phyloP scores from a whole-genome alignment of 2,113 vertebrate species.

The Heteronetta atricapilla region DNA sequence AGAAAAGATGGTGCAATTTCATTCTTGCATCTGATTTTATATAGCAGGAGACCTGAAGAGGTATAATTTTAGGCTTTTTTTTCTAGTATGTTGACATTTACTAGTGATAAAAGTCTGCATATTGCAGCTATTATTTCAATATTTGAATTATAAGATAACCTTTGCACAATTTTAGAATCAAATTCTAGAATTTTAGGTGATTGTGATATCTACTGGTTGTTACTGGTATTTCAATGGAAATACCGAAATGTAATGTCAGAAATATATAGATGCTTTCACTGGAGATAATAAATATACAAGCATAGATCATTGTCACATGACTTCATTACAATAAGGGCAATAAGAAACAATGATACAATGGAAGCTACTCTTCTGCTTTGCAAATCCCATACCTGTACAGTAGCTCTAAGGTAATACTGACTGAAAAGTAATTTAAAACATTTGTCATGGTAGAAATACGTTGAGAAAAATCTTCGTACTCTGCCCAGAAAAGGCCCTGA shows the following conservation, averaged over 20 bases:
- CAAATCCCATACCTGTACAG: background rate
- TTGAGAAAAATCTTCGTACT: background rate
- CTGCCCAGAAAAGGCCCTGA: background rate
- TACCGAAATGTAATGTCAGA: background rate
- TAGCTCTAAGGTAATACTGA: background rate
- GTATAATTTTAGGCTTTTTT: background rate
- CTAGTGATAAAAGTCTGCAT: background rate
- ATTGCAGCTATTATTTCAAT: background rate
- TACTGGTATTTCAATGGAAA: background rate
- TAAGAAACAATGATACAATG: background rate
- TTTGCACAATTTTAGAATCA: background rate
- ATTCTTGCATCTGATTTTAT: constrained; percentile 30
- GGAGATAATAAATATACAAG: background rate
- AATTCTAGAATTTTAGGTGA: background rate
- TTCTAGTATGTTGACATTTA: constrained; percentile 1
- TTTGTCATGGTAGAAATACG: background rate
- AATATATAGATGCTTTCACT: background rate
- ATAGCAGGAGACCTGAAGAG: background rate
- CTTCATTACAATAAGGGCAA: background rate
- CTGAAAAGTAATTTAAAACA: background rate
- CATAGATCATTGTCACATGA: background rate
- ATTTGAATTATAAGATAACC: background rate
- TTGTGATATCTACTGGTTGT: background rate
- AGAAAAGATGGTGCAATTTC: background rate
- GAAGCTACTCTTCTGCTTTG: background rate